These are phyloP conservation scores for Onthophagus taurus DNA, from an alignment of 1,140 invertebrate species.

Conservation along the genomic window DNA sequence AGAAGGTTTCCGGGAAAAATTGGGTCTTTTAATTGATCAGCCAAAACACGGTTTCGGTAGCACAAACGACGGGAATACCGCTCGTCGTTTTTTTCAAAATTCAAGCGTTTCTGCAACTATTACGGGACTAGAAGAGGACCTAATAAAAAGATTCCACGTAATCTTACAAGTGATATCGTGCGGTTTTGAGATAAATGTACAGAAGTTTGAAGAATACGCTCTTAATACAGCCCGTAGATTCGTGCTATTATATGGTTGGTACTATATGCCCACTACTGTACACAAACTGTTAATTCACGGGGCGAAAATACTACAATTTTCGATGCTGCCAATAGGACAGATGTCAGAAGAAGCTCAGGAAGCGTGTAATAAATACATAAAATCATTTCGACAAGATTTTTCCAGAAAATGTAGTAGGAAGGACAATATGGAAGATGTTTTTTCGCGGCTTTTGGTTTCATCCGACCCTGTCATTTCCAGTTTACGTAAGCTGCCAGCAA, in stretches of 20 bases:
- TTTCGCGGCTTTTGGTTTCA: neutral
- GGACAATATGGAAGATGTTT: constrained; percentile 2
- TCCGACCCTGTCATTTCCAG: neutral
- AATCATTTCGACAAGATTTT: constrained; percentile 7
- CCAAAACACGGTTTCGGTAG: too few species aligned
- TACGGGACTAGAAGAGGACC: too few species aligned
- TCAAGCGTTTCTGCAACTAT: too few species aligned
- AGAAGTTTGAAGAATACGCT: neutral
- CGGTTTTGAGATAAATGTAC: neutral
- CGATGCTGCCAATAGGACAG: neutral
- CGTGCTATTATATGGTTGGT: neutral
- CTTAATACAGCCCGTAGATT: neutral
- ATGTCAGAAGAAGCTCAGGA: constrained; percentile 4
- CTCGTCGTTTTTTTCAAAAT: too few species aligned
- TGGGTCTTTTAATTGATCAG: too few species aligned
- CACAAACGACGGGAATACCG: too few species aligned
- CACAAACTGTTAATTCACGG: neutral
- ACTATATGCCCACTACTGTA: neutral
- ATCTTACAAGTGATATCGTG: too few species aligned
- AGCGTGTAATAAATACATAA: constrained; percentile 6
- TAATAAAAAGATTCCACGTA: too few species aligned
- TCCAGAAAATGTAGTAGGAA: neutral
- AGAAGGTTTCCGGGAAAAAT: too few species aligned
- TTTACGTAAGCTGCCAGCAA: neutral
- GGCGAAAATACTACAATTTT: neutral